Conservation (phyloP, 2,888 invertebrate genomes). For the Corbicula japonica region DNA sequence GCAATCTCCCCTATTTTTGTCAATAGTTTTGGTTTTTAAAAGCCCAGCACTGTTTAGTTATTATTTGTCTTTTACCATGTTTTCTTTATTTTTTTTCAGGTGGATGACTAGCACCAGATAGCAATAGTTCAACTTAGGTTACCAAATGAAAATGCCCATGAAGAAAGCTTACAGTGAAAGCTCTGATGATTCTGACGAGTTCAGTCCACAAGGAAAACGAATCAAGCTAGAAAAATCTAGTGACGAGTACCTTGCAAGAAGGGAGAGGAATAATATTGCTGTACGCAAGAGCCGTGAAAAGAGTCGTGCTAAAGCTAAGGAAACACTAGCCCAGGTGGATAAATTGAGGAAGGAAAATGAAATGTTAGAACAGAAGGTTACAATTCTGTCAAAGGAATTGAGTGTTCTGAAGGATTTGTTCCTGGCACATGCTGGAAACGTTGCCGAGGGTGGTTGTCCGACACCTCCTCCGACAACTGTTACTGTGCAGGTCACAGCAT, state of each 20-base stretch:
- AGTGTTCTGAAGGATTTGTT: slow-evolving; percentile 92
- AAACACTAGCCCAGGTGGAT: slow-evolving; percentile 97
- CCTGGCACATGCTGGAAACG: slow-evolving; percentile 80
- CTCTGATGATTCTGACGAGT: slow-evolving; percentile 56
- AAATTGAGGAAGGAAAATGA: slow-evolving; percentile 96
- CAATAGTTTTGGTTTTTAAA: no score
- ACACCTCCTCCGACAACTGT: slow-evolving; percentile 49
- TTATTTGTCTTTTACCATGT: no score
- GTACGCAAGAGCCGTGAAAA: slow-evolving; percentile 98
- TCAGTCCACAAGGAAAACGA: slow-evolving; percentile 54
- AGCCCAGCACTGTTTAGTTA: no score
- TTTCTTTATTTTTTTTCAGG: no score
- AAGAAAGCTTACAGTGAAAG: slow-evolving; percentile 60
- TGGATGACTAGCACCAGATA: slow-evolving; percentile 28
- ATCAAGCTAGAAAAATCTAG: slow-evolving; percentile 87
- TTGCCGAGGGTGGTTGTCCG: slow-evolving; percentile 41
- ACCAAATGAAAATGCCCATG: slow-evolving; percentile 67
- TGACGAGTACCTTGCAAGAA: slow-evolving; percentile 96
- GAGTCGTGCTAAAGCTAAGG: slow-evolving; percentile 96
- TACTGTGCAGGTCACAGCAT: slow-evolving; percentile 61
- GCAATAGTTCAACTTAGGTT: slow-evolving; percentile 15
- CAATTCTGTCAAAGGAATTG: slow-evolving; percentile 93
- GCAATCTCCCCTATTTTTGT: no score
- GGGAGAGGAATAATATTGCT: slow-evolving; percentile 98
- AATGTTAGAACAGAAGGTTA: slow-evolving; percentile 95